Evolutionary conservation across 2,797 vertebrate species (phyloP).

Genomic region (Pseudochaenichthys georgianus): DNA sequence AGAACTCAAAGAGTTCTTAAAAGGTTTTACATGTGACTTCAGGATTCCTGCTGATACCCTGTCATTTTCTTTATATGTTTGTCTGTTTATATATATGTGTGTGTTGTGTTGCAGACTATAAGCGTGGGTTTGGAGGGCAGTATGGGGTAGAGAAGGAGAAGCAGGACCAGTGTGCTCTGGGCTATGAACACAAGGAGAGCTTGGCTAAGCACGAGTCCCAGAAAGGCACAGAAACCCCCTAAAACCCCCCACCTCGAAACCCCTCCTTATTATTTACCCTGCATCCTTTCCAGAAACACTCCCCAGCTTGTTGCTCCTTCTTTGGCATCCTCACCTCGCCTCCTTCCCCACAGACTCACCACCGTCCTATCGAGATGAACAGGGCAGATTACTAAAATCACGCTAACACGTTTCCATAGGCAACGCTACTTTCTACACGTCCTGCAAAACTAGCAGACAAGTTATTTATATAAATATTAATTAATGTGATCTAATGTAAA

Average conservation of each 20-base stretch:
- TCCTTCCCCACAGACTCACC: no score
- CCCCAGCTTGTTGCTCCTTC: constrained; percentile 12
- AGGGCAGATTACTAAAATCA: no score
- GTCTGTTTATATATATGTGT: constrained; percentile 36
- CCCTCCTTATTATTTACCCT: not conserved
- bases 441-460: no score
- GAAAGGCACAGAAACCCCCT: constrained; percentile 71
- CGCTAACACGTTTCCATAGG: no score
- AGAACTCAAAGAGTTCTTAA: no score
- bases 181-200: constrained; percentile 94
- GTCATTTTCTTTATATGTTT: constrained; percentile 1
- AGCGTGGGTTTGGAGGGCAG: constrained; percentile 94
- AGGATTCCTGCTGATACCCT: no score
- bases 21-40: no score
- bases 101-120: constrained; percentile 90
- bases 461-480: no score
- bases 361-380: no score
- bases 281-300: not conserved
- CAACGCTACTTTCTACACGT: no score
- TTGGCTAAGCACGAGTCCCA: constrained; percentile 88
- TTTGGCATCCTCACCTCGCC: not conserved
- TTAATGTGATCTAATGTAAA: no score
- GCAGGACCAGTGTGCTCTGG: constrained; percentile 93
- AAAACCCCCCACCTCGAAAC: not conserved
- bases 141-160: constrained; percentile 92